Conservation (phyloP, 2,888 invertebrate genomes). For the Dyspetes luteomarginatus region DNA sequence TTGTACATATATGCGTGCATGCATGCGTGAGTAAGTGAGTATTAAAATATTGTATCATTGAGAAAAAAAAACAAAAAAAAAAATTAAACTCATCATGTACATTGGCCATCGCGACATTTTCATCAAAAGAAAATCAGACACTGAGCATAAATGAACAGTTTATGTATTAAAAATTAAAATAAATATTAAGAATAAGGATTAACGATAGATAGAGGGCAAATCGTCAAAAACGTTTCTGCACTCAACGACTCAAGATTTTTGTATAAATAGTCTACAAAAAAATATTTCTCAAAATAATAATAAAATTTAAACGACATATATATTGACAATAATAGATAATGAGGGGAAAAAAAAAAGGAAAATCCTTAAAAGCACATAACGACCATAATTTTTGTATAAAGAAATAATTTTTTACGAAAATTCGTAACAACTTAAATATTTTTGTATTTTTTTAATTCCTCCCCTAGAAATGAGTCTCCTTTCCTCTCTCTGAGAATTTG, state of each 20-base stretch:
- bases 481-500: not conserved
- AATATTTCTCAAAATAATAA: not conserved
- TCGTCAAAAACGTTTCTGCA: no score
- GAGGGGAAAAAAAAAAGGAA: not conserved
- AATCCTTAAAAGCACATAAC: not conserved
- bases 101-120: not conserved
- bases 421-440: conserved; percentile 9
- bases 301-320: no score
- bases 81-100: not conserved
- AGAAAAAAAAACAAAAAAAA: not conserved
- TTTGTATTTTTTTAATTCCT: not conserved
- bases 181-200: not conserved
- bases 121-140: not conserved
- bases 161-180: not conserved
- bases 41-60: conserved; percentile 26
- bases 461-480: not conserved
- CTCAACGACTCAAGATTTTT: no score
- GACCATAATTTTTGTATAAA: conserved; percentile 59
- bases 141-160: no score
- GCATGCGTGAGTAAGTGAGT: conserved; percentile 48
- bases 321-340: conserved; percentile 23
- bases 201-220: no score
- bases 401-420: conserved; percentile 56
- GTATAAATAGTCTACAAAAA: no score
- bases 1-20: conserved; percentile 67